Base-by-base conservation (phyloP, 2,888 invertebrate genomes). In the Hemicrepidius hirtus region DNA sequence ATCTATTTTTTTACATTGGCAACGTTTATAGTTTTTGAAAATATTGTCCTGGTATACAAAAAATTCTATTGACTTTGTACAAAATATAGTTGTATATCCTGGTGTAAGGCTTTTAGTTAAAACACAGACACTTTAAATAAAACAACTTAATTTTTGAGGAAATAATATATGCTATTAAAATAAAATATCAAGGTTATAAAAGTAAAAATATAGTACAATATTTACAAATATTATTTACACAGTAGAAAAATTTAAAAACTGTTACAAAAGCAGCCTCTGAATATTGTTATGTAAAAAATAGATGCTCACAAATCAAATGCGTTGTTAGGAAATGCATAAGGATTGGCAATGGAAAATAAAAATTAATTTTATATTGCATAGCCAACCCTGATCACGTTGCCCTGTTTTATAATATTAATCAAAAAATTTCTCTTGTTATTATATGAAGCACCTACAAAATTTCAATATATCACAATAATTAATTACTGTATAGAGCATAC, bases 151-250 rank as follows among this genome's bases (percentile, higher is more conserved):
- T 3, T 49, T 46, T 18, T 46, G 16, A 16, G 7, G 7, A 49
- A 1, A 21, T 24, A 4, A 24, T 12, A 24, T 12, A 50, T 24
- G 3, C 9, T 46, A 32, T 16, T 63, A 50, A 50, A 28, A 12
- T 49, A 24, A 46, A 46, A 4, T 32, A 49, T 49, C 4, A 3
- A 18, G 7, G 16, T 37, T 57, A 37, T 16, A 60, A 60, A 57
- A 41, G 60, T 60, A 60, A 24, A 57, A 60, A 60, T 60, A 60
- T 60, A 4, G 28, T 60, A 60, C 60, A 60, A 32, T 57, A 57
- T 57, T 57, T 57, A 57, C 57, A 57, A 5, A 53, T 28, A 13
- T 53, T 28, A n/a, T 28, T 53, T 13, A 18, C 44, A 44, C 24
- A 21, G 49, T 9, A 49, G 49, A 21, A 49, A 49, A 49, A 10